phyloP scores from a whole-genome alignment of 2,797 vertebrate species.

The Neoniphon sammara region DNA sequence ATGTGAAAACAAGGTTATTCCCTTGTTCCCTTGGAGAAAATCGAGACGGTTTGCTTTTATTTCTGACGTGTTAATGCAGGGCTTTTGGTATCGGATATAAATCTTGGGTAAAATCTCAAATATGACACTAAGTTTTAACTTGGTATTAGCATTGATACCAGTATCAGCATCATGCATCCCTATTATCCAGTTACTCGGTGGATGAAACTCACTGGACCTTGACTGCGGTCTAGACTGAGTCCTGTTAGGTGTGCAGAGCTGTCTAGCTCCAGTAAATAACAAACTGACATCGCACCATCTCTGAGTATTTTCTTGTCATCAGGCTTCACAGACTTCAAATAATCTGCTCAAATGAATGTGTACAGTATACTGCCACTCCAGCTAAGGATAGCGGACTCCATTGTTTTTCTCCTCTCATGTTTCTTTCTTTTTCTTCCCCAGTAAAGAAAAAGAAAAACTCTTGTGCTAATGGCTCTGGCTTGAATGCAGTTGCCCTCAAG shows the following conservation, averaged over 20 bases:
- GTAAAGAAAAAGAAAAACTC: conserved; percentile 4
- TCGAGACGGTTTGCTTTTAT: no score
- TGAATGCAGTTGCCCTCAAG: background rate
- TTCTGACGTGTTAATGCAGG: no score
- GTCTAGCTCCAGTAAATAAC: no score
- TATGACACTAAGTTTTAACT: no score
- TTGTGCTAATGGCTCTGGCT: conserved; percentile 7
- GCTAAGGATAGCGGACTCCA: background rate
- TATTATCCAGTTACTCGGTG: no score
- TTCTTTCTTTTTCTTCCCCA: conserved; percentile 6
- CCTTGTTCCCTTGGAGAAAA: background rate
- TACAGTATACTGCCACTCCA: background rate
- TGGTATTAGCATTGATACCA: no score
- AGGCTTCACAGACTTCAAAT: background rate
- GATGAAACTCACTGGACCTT: no score
- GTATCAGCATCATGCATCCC: no score
- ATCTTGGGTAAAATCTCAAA: no score
- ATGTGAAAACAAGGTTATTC: conserved; percentile 13
- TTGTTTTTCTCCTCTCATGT: background rate
- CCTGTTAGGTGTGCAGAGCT: no score
- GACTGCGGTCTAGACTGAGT: no score
- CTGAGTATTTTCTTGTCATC: background rate
- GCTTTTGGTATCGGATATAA: no score
- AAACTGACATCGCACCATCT: background rate
- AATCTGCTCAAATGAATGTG: background rate